Evolutionary conservation across 2,113 vertebrate genomes (phyloP).

Genomic region (Gymnobelideus leadbeateri): DNA sequence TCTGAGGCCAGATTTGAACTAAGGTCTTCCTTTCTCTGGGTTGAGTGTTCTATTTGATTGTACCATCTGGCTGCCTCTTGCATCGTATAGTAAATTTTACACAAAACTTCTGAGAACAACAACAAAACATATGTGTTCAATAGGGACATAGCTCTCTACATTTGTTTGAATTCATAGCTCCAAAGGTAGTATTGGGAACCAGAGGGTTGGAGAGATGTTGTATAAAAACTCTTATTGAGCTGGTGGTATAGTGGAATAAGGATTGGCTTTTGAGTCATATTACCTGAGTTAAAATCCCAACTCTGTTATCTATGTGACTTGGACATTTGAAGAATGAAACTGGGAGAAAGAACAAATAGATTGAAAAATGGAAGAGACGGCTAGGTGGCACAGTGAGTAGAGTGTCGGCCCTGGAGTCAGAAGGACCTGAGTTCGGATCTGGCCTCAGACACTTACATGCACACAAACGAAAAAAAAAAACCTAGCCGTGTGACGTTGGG

Average conservation of each 20-base stretch:
- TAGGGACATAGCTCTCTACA: neutral
- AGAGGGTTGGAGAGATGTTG: neutral
- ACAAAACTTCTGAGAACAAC: neutral
- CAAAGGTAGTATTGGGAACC: neutral
- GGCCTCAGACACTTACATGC: too few relatives aligned
- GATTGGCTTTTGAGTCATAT: neutral
- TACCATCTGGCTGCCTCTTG: neutral
- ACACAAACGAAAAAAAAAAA: too few relatives aligned
- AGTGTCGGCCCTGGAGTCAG: too few relatives aligned
- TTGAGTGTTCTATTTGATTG: neutral
- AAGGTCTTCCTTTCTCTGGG: neutral
- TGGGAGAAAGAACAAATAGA: neutral
- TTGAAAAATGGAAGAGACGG: neutral
- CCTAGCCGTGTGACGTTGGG: too few relatives aligned
- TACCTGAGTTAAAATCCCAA: neutral
- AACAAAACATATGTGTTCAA: neutral
- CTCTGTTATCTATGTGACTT: neutral
- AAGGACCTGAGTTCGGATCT: too few relatives aligned
- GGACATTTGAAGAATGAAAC: neutral
- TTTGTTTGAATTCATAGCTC: neutral
- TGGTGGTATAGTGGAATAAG: neutral
- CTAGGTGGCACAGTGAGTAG: too few relatives aligned
- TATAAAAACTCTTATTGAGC: neutral
- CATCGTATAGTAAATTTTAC: neutral
- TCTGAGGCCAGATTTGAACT: neutral